phyloP scores from a whole-genome alignment of 2,888 invertebrate genomes.

The Eupithecia abbreviata region DNA sequence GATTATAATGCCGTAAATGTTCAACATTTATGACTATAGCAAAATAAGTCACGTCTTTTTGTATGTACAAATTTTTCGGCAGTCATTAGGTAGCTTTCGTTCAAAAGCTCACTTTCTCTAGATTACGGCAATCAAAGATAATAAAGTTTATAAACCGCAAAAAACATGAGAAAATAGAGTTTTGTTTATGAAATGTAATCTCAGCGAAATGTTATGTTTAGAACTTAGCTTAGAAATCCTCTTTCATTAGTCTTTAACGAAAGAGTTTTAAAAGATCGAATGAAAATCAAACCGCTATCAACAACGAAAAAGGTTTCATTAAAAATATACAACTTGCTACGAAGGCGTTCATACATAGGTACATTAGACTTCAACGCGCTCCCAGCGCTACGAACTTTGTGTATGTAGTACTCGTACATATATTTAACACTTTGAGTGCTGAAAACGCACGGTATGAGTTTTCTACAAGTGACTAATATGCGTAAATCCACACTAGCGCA shows the following conservation, averaged over 20 bases:
- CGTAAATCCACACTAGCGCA: too few relatives aligned
- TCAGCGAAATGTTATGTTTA: neutral
- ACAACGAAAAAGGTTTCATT: neutral
- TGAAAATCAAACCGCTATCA: neutral
- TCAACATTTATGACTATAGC: conserved; percentile 41
- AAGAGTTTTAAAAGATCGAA: neutral
- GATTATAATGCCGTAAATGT: conserved; percentile 69
- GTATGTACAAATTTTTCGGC: conserved; percentile 43
- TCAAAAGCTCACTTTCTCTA: conserved; percentile 50
- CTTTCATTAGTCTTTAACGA: neutral
- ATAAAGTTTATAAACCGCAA: conserved; percentile 42
- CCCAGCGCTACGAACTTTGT: conserved; percentile 18
- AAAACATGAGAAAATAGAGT: conserved; percentile 23
- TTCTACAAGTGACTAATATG: too few relatives aligned
- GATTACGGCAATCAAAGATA: conserved; percentile 43
- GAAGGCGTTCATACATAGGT: conserved; percentile 45
- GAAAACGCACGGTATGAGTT: too few relatives aligned
- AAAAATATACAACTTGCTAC: conserved; percentile 38
- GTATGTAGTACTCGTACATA: too few relatives aligned
- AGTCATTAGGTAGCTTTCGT: conserved; percentile 57
- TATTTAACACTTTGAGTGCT: too few relatives aligned
- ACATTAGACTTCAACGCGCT: conserved; percentile 73
- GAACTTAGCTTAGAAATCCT: neutral
- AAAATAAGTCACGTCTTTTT: conserved; percentile 59
- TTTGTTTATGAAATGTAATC: neutral